Evolutionary conservation across 2,797 vertebrate genomes (phyloP), one percentile per base, ranked within the genome.

Genomic region (Protosalanx chinensis): DNA sequence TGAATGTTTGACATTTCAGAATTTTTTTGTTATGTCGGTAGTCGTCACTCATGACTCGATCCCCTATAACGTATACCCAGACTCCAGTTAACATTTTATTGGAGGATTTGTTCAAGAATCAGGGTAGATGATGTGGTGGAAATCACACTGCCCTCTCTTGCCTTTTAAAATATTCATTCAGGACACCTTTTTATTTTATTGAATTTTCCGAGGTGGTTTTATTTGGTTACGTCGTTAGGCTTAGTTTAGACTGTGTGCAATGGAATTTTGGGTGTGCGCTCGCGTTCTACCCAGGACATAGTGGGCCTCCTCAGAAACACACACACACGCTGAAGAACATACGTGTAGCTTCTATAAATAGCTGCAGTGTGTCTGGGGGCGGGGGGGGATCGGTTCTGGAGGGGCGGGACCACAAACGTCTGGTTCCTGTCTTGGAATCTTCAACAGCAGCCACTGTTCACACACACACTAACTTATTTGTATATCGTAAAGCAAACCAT

Each of bases 311-410:
- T 75, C 76, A 81, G 84, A n/a, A 56, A 53, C 41, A 46, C 41
- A 71, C 76, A 79, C 77, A 73, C 81, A 83, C 85, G 87, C 80
- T 81, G 86, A 70, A 65, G 37, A 76, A 70, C 70, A 75, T 78
- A 82, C 80, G 75, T 82, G 77, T 75, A 66, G 72, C 6, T 67
- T 65, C 60, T 88, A 88, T 89, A 89, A 88, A 84, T 87, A 89
- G 82, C 78, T 64, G 59, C 46, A 53, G 69, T 0, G 0, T 46
- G 41, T 46, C 41, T 86, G 81, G 88, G 37, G 69, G 85, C 81
- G 87, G 72, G 49, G 33, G 79, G 72, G 77, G 59, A 84, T 74
- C 46, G 70, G 5, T 2, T 13, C 57, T 23, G n/a, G n/a, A 69
- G 57, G 79, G 81, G 76, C 3, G 35, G 78, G 61, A 61, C 37